phyloP scores from a whole-genome alignment of 2,888 invertebrate genomes.

The Zygothrica quintamaculata region DNA sequence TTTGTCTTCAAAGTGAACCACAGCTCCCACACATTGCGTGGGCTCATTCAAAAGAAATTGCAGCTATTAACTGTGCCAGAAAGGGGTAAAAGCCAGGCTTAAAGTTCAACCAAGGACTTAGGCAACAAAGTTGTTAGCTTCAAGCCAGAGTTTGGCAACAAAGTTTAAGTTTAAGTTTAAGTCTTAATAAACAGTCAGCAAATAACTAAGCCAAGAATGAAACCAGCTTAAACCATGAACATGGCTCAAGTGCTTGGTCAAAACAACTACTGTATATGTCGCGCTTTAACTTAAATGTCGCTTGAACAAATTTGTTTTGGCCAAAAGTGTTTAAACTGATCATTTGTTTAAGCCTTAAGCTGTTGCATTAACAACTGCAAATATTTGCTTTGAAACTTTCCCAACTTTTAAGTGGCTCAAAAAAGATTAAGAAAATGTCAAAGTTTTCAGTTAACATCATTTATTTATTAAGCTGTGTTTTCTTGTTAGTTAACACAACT shows the following conservation, averaged over 20 bases:
- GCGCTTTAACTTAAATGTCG: neutral
- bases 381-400: too few relatives aligned
- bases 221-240: neutral
- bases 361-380: neutral
- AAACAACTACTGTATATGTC: slow-evolving; percentile 7
- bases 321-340: slow-evolving; percentile 5
- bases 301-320: slow-evolving; percentile 4
- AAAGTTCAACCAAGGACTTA: too few relatives aligned
- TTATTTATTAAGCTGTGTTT: too few relatives aligned
- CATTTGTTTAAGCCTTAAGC: neutral
- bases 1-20: too few relatives aligned
- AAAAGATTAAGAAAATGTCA: too few relatives aligned
- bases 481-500: too few relatives aligned
- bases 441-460: too few relatives aligned
- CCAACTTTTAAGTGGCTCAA: neutral
- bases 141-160: neutral
- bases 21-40: slow-evolving; percentile 51
- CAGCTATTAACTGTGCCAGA: slow-evolving; percentile 61
- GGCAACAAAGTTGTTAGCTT: slow-evolving; percentile 51
- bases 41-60: slow-evolving; percentile 57
- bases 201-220: too few relatives aligned
- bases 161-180: too few relatives aligned
- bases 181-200: too few relatives aligned
- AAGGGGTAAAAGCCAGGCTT: neutral
- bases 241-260: slow-evolving; percentile 5